phyloP scores from a whole-genome alignment of 2,888 invertebrate species.

The Orchesellides sinensis region DNA sequence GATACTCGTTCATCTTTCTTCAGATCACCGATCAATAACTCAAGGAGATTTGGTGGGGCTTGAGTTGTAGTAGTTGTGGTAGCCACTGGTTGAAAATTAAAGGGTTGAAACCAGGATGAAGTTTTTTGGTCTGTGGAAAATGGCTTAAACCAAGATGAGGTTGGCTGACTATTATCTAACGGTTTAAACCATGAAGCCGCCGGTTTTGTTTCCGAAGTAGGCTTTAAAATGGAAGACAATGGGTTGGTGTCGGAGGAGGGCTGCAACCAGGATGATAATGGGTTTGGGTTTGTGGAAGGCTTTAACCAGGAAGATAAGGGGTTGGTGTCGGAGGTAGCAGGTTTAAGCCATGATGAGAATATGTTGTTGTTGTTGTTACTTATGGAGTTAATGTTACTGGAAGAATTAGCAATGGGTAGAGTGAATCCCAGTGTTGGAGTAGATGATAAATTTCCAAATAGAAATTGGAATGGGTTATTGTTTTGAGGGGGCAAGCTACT shows the following conservation, averaged over 20 bases:
- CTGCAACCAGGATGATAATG: background rate
- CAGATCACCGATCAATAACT: conserved; percentile 44
- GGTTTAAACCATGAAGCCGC: conserved; percentile 31
- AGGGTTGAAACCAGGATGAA: background rate
- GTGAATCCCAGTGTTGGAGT: conserved; percentile 5
- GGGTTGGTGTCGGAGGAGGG: background rate
- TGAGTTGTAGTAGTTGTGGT: background rate
- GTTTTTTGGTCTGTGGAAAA: background rate
- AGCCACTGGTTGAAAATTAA: background rate
- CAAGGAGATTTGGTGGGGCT: conserved; percentile 14
- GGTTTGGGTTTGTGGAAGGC: conserved; percentile 12
- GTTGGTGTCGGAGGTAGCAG: background rate
- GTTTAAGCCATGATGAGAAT: conserved; percentile 29
- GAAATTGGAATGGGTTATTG: conserved; percentile 31
- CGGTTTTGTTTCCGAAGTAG: background rate
- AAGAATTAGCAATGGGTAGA: background rate
- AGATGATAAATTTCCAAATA: conserved; percentile 7
- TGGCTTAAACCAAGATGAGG: conserved; percentile 38
- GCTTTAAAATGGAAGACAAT: conserved; percentile 22
- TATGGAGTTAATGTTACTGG: background rate
- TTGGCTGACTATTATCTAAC: conserved; percentile 9
- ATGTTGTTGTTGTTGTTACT: background rate
- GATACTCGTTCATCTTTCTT: conserved; percentile 31
- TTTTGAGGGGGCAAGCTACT: no score
- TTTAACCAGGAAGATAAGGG: conserved; percentile 25